These are phyloP conservation scores for Pteropus alecto DNA, from an alignment of 2,113 vertebrate genomes.

Conservation along the genomic window DNA sequence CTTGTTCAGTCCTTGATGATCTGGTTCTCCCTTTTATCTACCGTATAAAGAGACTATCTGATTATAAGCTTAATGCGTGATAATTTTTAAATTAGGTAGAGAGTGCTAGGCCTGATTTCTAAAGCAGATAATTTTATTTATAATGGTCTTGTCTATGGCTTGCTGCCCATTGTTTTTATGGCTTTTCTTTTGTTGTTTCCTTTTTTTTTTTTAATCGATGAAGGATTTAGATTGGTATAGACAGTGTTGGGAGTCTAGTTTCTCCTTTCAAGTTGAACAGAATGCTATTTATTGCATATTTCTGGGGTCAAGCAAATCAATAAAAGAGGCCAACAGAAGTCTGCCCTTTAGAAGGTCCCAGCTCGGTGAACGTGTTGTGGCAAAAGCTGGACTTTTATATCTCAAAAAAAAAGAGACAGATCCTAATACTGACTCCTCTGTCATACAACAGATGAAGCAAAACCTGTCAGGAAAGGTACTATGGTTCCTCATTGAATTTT, in stretches of 20 bases:
- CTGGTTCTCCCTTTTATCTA: background rate
- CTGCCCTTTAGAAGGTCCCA: background rate
- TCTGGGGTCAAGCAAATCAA: slow-evolving; percentile 46
- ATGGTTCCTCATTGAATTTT: background rate
- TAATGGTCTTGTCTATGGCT: background rate
- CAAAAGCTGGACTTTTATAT: background rate
- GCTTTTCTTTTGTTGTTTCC: background rate
- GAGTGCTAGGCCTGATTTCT: background rate
- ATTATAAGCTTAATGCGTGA: background rate
- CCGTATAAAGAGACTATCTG: background rate
- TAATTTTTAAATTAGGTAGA: background rate
- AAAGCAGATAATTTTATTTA: slow-evolving; percentile 25
- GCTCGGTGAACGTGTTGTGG: background rate
- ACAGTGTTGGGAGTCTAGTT: background rate
- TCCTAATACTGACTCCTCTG: background rate
- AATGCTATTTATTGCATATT: slow-evolving; percentile 5
- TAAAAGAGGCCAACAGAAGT: slow-evolving; percentile 13
- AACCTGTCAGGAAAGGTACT: slow-evolving; percentile 4
- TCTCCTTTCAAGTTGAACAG: slow-evolving; percentile 34
- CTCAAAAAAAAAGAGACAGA: background rate
- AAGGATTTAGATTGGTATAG: background rate
- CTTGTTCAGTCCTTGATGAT: background rate
- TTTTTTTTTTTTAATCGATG: background rate
- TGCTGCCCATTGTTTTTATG: background rate
- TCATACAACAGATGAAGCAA: background rate